phyloP scores from a whole-genome alignment of 2,113 vertebrate genomes.

The Xiphorhynchus elegans region DNA sequence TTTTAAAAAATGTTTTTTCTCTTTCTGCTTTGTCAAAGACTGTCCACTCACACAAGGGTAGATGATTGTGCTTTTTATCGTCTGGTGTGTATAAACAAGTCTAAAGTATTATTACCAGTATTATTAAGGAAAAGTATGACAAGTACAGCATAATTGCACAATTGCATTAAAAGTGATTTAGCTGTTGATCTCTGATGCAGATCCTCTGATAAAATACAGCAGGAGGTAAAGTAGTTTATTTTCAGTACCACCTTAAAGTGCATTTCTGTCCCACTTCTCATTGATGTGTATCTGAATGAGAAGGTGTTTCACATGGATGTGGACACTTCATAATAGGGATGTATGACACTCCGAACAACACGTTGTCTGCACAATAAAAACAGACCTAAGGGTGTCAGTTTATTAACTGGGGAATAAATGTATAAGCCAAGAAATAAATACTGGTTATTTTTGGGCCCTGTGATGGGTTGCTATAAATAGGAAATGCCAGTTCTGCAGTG shows the following conservation, averaged over 20 bases:
- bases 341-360: not conserved
- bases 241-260: not conserved
- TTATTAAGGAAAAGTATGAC: not conserved
- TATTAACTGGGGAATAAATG: not conserved
- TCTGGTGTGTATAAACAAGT: not conserved
- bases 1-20: not conserved
- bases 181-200: not conserved
- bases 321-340: not conserved
- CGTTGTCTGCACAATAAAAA: not conserved
- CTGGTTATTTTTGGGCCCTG: not conserved
- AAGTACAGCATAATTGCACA: not conserved
- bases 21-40: not conserved
- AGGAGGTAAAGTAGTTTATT: not conserved
- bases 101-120: not conserved
- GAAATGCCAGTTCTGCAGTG: not conserved
- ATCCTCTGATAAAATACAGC: not conserved
- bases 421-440: not conserved
- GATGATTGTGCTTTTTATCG: not conserved
- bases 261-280: not conserved
- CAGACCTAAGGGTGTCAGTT: not conserved
- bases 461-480: not conserved
- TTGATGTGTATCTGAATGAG: not conserved
- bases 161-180: not conserved
- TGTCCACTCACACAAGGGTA: not conserved
- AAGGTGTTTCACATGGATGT: not conserved